A percentile compares a stretch with the other conserved stretches of the same genome.
These are phyloP conservation scores for Sycophaga agraensis DNA, from an alignment of 1,140 invertebrate species.

Conservation along the genomic window DNA sequence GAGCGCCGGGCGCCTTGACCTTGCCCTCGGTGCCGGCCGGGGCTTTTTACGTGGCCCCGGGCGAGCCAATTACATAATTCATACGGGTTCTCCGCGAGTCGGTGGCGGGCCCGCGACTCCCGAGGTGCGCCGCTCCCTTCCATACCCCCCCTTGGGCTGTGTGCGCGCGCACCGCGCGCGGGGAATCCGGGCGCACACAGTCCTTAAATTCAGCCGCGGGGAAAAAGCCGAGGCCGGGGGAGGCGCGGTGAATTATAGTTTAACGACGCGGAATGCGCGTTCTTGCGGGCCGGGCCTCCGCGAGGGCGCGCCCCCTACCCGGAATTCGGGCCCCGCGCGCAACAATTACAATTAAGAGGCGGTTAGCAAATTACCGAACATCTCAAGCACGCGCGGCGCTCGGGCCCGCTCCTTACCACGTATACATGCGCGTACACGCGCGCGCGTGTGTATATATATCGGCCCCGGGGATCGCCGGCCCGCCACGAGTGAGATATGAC, in stretches of 20 bases:
- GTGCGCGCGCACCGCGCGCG: too few relatives aligned
- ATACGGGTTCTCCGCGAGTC: background rate
- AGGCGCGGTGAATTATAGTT: conserved; percentile 51
- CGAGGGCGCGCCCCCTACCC: background rate
- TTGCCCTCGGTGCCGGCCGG: background rate
- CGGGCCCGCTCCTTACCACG: background rate
- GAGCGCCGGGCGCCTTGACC: conserved; percentile 13
- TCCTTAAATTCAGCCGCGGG: too few relatives aligned
- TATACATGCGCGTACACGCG: background rate
- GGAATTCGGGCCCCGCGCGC: conserved; percentile 50
- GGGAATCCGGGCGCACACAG: background rate
- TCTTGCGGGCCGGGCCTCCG: conserved; percentile 32
- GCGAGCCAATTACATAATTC: conserved; percentile 22
- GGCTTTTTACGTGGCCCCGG: conserved; percentile 4
- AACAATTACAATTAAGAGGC: conserved; percentile 59
- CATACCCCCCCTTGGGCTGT: too few relatives aligned
- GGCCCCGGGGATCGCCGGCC: too few relatives aligned
- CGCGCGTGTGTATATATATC: background rate
- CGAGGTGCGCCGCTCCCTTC: too few relatives aligned
- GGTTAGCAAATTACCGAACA: conserved; percentile 57
- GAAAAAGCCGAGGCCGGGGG: too few relatives aligned
- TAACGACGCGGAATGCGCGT: conserved; percentile 54
- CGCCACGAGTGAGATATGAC: conserved; percentile 2
- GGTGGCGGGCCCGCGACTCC: background rate
- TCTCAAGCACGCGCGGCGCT: conserved; percentile 41